Percentiles rank a stretch among this genome's conserved stretches.
Evolutionary conservation across 2,888 invertebrate species (phyloP).

Genomic region (Rotaria sp.): DNA sequence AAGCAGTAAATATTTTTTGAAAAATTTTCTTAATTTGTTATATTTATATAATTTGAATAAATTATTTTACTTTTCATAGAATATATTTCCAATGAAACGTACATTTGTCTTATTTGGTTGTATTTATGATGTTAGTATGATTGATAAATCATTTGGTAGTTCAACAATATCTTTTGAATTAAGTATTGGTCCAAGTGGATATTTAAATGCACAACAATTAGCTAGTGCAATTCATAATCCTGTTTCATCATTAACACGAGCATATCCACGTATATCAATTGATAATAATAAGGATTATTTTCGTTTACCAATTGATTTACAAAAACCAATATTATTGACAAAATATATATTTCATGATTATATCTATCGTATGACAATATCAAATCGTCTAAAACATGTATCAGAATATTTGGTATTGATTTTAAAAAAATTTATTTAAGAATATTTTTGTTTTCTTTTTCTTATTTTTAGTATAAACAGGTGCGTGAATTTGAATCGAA

Average conservation of each 20-base stretch:
- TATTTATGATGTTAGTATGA: constrained; percentile 44
- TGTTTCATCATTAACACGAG: background rate
- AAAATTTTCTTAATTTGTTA: background rate
- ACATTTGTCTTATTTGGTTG: constrained; percentile 43
- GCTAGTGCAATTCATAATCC: background rate
- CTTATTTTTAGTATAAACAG: background rate
- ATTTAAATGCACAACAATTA: background rate
- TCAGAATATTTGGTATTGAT: background rate
- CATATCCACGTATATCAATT: background rate
- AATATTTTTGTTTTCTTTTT: background rate
- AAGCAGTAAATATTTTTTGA: background rate
- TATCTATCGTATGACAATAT: background rate
- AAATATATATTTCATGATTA: constrained; percentile 13
- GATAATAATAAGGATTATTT: background rate
- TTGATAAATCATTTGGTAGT: constrained; percentile 42
- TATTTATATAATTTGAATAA: background rate
- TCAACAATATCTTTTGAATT: constrained; percentile 44
- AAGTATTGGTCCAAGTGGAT: constrained; percentile 43
- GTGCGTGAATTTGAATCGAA: background rate
- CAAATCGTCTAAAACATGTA: background rate
- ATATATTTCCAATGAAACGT: constrained; percentile 2
- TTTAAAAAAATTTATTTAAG: background rate
- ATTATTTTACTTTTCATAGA: background rate
- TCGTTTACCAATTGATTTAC: background rate
- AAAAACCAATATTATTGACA: background rate